Percentiles rank a stretch among this genome's conserved stretches.
phyloP scores from a whole-genome alignment of 2,113 vertebrate genomes.

The Coryphaenoides rupestris region DNA sequence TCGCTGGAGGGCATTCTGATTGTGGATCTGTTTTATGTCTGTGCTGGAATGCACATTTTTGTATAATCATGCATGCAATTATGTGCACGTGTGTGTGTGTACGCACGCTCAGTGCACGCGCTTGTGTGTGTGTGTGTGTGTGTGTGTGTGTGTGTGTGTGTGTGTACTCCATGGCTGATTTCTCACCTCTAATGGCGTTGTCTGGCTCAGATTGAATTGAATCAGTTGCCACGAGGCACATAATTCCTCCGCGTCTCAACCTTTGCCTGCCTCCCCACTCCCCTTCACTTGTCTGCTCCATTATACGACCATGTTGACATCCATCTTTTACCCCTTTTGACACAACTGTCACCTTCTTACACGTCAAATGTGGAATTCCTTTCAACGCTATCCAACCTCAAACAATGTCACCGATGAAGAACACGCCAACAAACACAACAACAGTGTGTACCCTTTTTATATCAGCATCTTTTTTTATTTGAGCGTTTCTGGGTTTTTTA shows the following conservation, averaged over 20 bases:
- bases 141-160: not conserved
- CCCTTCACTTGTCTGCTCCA: not conserved
- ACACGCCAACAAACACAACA: too few relatives aligned
- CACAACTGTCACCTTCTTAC: not conserved
- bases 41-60: too few relatives aligned
- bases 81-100: not conserved
- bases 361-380: too few relatives aligned
- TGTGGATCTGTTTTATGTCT: not conserved
- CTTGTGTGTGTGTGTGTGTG: not conserved
- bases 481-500: too few relatives aligned
- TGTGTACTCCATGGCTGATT: not conserved
- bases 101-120: not conserved
- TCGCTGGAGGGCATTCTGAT: not conserved
- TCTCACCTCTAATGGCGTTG: not conserved
- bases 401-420: too few relatives aligned
- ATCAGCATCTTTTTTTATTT: too few relatives aligned
- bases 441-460: too few relatives aligned
- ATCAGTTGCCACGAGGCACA: not conserved
- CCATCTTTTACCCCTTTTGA: not conserved
- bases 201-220: not conserved
- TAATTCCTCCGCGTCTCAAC: not conserved
- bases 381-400: too few relatives aligned
- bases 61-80: not conserved
- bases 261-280: not conserved
- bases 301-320: not conserved